phyloP scores from a whole-genome alignment of 2,113 vertebrate species.

The Gobio gobio region DNA sequence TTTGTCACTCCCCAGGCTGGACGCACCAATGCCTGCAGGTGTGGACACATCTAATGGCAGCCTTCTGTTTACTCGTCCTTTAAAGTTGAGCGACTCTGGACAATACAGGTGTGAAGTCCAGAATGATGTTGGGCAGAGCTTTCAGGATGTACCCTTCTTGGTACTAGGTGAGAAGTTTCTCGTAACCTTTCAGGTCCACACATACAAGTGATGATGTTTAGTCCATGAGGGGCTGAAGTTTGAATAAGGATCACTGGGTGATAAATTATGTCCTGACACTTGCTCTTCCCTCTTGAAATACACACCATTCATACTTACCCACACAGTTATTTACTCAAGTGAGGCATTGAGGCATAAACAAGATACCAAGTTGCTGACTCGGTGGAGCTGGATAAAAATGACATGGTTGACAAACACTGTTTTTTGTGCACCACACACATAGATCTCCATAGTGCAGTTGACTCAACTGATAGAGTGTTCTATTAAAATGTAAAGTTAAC shows the following conservation, averaged over 20 bases:
- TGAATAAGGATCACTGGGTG: background rate
- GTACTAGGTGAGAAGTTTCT: constrained; percentile 83
- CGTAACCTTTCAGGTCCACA: constrained; percentile 1
- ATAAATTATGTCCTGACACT: constrained; percentile 29
- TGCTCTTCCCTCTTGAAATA: background rate
- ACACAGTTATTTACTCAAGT: background rate
- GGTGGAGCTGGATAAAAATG: background rate
- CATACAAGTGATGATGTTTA: constrained; percentile 4
- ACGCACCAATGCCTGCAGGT: constrained; percentile 87
- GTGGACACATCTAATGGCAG: constrained; percentile 84
- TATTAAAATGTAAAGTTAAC: background rate
- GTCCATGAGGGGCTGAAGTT: background rate
- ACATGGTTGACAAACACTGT: background rate
- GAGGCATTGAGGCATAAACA: constrained; percentile 15
- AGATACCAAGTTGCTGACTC: background rate
- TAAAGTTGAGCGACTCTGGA: constrained; percentile 90
- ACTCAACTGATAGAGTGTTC: background rate
- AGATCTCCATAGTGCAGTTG: background rate
- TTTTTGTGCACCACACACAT: background rate
- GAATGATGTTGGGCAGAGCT: constrained; percentile 86
- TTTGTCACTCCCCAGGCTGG: constrained; percentile 77
- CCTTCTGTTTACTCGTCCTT: constrained; percentile 84
- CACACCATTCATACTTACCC: background rate
- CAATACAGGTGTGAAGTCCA: constrained; percentile 89
- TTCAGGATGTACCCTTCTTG: constrained; percentile 85